Evolutionary conservation across 23 tunicate genomes (phyloP).

Genomic region (Corella eumyota): DNA sequence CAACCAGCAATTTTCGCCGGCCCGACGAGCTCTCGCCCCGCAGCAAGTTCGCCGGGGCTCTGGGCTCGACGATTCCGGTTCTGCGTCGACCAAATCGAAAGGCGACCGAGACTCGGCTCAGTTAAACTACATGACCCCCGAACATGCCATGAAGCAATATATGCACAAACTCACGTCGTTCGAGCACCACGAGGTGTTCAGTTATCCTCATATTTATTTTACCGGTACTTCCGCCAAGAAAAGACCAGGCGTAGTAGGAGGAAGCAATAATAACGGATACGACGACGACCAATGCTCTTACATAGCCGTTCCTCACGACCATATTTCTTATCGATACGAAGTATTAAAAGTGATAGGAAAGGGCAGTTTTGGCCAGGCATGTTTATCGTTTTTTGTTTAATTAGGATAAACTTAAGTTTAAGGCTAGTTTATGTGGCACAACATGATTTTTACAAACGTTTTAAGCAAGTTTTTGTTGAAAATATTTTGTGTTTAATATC

Average conservation of each 20-base stretch:
- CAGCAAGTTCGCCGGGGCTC: conserved; percentile 16
- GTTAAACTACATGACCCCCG: conserved; percentile 75
- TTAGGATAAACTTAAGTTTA: background rate
- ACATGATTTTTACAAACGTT: background rate
- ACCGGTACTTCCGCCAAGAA: conserved; percentile 81
- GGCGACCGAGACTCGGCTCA: conserved; percentile 7
- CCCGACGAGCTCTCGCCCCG: conserved; percentile 48
- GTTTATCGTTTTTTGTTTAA: conserved; percentile 6
- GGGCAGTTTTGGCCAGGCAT: conserved; percentile 93
- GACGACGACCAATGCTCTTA: conserved; percentile 95
- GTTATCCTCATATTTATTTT: conserved; percentile 83
- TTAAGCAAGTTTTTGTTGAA: background rate
- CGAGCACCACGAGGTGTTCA: conserved; percentile 96
- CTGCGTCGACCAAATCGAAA: conserved; percentile 53
- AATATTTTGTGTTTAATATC: too few relatives aligned
- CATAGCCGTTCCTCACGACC: conserved; percentile 95
- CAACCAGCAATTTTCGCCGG: conserved; percentile 25
- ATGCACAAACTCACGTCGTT: conserved; percentile 92
- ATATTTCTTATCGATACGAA: conserved; percentile 92
- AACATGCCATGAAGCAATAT: conserved; percentile 94
- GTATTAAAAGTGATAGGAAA: conserved; percentile 86
- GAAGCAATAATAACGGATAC: conserved; percentile 77
- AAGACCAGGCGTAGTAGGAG: conserved; percentile 76
- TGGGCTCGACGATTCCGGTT: conserved; percentile 31
- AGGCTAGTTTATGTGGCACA: background rate